A percentile compares a stretch with the other conserved stretches of the same genome.
Conservation (phyloP, 2,797 vertebrate species). For the Cyprinella venusta region DNA sequence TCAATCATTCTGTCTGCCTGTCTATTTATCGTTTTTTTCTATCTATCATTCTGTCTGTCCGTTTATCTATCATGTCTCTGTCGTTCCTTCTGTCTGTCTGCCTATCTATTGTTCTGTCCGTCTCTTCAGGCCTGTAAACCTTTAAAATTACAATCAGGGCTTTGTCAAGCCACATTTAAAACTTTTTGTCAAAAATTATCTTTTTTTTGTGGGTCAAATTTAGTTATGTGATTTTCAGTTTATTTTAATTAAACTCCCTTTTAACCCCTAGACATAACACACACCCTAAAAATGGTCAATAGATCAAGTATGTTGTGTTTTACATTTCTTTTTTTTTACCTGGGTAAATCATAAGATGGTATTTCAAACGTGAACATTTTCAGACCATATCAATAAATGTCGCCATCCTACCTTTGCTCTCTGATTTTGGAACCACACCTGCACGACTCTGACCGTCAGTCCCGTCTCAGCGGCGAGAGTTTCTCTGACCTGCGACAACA, state of each 20-base stretch:
- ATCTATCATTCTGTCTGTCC: no score
- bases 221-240: background rate
- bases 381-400: background rate
- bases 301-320: background rate
- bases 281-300: background rate
- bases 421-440: conserved; percentile 95
- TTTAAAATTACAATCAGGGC: background rate
- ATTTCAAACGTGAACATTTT: background rate
- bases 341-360: background rate
- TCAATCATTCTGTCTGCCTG: no score
- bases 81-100: no score
- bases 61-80: no score
- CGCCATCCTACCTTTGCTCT: conserved; percentile 85
- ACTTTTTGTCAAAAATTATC: background rate
- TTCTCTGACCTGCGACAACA: conserved; percentile 82
- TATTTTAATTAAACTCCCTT: background rate
- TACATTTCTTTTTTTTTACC: background rate
- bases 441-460: conserved; percentile 88
- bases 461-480: conserved; percentile 90
- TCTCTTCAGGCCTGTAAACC: background rate
- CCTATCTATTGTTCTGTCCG: no score
- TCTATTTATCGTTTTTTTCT: no score
- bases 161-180: background rate
- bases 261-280: background rate
- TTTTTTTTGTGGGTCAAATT: background rate